These are phyloP conservation scores for Microcebus jonahi DNA, from an alignment of 2,113 vertebrate genomes.

Conservation along the genomic window DNA sequence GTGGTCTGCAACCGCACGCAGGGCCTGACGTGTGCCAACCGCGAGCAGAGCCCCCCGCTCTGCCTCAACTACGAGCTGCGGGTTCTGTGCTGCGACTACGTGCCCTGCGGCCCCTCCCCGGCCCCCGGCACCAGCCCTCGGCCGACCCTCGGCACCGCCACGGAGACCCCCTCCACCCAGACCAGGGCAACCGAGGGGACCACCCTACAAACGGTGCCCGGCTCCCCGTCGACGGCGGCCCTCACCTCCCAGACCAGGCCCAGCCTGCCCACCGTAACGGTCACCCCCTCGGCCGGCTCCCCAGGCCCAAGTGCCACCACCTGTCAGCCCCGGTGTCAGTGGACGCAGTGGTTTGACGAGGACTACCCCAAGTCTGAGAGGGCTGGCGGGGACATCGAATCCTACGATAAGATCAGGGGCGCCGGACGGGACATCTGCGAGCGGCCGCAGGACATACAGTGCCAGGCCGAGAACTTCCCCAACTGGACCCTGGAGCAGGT, in stretches of 20 bases:
- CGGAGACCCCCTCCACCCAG: not conserved
- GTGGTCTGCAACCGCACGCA: slow-evolving; percentile 54
- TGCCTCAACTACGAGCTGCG: slow-evolving; percentile 85
- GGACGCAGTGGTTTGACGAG: slow-evolving; percentile 84
- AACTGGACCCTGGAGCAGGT: slow-evolving; percentile 49
- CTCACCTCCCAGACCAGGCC: rapidly evolving
- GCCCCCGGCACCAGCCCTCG: rapidly evolving
- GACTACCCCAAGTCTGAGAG: slow-evolving; percentile 77
- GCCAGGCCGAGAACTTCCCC: slow-evolving; percentile 78
- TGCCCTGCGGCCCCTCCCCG: slow-evolving; percentile 68
- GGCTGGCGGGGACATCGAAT: slow-evolving; percentile 82
- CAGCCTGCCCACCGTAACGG: rapidly evolving
- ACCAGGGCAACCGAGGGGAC: rapidly evolving
- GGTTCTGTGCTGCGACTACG: slow-evolving; percentile 79
- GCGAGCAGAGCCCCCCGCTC: slow-evolving; percentile 58
- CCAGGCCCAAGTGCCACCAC: rapidly evolving
- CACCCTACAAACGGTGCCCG: rapidly evolving
- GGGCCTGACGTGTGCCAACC: slow-evolving; percentile 83
- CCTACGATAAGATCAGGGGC: slow-evolving; percentile 66
- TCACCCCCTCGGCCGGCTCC: rapidly evolving
- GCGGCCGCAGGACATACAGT: slow-evolving; percentile 80
- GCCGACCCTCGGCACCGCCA: not conserved
- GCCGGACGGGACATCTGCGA: slow-evolving; percentile 73
- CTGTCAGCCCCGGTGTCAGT: slow-evolving; percentile 78
- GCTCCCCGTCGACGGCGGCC: rapidly evolving